Base-by-base conservation (phyloP, 2,888 invertebrate genomes). In the Oligia fasciuncula region DNA sequence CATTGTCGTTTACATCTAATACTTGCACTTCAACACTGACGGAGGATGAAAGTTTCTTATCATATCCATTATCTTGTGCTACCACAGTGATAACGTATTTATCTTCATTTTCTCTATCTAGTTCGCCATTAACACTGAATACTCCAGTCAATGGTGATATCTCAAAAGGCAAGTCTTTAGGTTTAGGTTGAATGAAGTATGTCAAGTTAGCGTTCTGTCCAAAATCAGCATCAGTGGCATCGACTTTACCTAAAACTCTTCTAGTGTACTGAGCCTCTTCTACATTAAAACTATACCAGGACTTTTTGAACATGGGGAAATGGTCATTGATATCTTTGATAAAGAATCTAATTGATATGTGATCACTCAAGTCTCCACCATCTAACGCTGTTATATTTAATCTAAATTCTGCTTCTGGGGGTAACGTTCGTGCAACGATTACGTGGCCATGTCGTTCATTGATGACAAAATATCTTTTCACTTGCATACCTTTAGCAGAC, bases 241-340 rank as follows among this genome's bases (percentile, higher is more conserved):
- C 97, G 14, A 99, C 97, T 91, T 97, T 97, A 0, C 99, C 99
- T 65, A 99, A 94, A 6, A 98, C 97, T 84, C 97, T 97, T 86
- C 97, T 97, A 0, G 97, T 97, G 91, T 98, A 98, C 46, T 97
- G 97, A 1, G 98, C 98, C 95, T 99, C 99, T 74, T 98, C 97
- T 0, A 98, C 97, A 90, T 98, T 98, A 87, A 99, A 99, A 73
- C 97, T 98, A 91, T 99, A 99, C 97, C 98, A 98, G 0, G 98
- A 97, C 87, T 98, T 98, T 87, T 98, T 98, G 86, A 99, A 99
- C 85, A 98, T 97, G 0, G 99, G 99, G 9, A 98, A 97, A 92
- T 99, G 98, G 89, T 99, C 98, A 93, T 99, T 99, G 0, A 99
- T 97, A 90, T 98, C 98, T 89, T 97, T 97, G 0, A 99, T 97